Conservation (phyloP, 1,140 invertebrate genomes). For the Agrypnia vestita region DNA sequence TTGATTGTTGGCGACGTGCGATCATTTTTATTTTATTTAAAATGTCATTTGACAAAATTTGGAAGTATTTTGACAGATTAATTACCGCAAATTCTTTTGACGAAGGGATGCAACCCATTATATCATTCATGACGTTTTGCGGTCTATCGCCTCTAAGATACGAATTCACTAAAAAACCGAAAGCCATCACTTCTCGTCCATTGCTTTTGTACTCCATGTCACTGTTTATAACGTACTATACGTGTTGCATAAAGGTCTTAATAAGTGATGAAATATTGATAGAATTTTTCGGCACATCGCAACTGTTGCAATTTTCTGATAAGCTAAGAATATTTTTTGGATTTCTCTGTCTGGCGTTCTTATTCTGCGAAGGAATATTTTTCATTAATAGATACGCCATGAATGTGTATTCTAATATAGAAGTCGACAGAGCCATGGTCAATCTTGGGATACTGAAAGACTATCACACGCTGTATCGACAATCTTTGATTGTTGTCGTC, state of each 20-base stretch:
- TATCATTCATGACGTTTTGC: neutral
- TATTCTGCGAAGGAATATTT: neutral
- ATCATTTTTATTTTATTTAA: too few species aligned
- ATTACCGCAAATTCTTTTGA: neutral
- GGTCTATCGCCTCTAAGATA: neutral
- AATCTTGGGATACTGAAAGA: neutral
- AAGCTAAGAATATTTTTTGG: neutral
- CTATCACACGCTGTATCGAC: neutral
- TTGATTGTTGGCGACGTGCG: too few species aligned
- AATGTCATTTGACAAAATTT: too few species aligned
- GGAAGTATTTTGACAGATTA: too few species aligned
- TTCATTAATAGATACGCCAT: slow-evolving; percentile 1
- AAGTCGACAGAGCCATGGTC: neutral
- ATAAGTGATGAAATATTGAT: neutral
- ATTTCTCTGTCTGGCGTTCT: neutral
- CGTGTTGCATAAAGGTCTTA: neutral
- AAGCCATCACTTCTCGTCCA: neutral
- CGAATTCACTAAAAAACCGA: slow-evolving; percentile 1
- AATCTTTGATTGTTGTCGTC: neutral
- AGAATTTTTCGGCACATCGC: neutral
- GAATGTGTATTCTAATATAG: neutral
- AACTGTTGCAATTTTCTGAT: neutral
- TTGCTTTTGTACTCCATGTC: neutral
- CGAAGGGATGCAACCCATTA: neutral
- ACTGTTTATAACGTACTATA: neutral